Percentiles rank a stretch among this genome's conserved stretches.
Evolutionary conservation across 1,140 invertebrate species (phyloP).

Genomic region (Batillaria attramentaria): DNA sequence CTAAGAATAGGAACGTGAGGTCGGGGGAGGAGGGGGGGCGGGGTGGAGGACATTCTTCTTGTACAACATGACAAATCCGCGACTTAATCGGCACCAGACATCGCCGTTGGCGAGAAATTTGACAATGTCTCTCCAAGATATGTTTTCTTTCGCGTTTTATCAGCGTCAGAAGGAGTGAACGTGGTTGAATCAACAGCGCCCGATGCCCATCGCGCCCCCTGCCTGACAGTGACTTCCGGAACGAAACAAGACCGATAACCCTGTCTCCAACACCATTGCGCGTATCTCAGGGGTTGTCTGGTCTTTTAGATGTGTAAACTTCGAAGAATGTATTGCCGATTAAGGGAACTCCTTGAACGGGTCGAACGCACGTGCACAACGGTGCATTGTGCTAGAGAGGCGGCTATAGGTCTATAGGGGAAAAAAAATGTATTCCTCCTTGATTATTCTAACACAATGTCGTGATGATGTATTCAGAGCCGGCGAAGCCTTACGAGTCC

Average conservation of each 20-base stretch:
- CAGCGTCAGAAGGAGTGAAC: neutral
- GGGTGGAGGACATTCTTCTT: conserved; percentile 3
- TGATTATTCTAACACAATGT: too few species aligned
- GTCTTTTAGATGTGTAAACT: too few species aligned
- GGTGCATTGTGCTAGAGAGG: too few species aligned
- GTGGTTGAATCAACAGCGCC: conserved; percentile 17
- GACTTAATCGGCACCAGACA: conserved; percentile 4
- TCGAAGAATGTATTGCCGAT: too few species aligned
- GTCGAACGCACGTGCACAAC: too few species aligned
- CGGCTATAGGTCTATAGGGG: too few species aligned
- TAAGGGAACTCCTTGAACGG: too few species aligned
- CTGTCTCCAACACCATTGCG: conserved; percentile 19
- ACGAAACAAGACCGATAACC: conserved; percentile 19
- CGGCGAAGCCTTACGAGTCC: too few species aligned
- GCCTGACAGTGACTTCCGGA: neutral
- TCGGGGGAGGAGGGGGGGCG: neutral
- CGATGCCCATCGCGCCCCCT: neutral
- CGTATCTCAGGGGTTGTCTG: conserved; percentile 17
- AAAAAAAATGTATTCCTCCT: too few species aligned
- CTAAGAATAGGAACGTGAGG: too few species aligned
- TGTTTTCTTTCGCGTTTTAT: conserved; percentile 20
- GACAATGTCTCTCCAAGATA: conserved; percentile 17
- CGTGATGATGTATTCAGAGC: too few species aligned
- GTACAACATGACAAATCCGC: conserved; percentile 15
- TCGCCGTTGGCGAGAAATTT: conserved; percentile 2